These are phyloP conservation scores for Masticophis lateralis DNA, from an alignment of 2,797 vertebrate species.

Conservation along the genomic window DNA sequence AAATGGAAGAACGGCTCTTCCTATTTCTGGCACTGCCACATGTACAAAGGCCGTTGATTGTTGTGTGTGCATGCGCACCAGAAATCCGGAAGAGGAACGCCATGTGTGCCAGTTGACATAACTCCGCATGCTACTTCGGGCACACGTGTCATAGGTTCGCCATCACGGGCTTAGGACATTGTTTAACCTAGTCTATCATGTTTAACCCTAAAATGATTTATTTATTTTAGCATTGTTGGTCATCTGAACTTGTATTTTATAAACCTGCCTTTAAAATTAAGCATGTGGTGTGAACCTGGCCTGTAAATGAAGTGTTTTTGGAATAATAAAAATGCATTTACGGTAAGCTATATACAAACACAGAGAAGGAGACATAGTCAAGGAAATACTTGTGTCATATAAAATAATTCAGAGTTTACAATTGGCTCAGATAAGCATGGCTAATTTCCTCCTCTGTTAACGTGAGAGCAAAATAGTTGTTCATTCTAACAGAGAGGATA, in stretches of 20 bases:
- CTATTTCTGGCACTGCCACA: too few relatives aligned
- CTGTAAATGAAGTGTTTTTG: background rate
- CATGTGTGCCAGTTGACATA: too few relatives aligned
- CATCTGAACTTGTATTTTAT: background rate
- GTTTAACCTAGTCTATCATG: background rate
- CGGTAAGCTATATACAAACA: background rate
- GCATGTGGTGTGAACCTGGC: background rate
- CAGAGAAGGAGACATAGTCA: background rate
- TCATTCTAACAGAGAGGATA: constrained; percentile 1
- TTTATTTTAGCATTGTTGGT: background rate
- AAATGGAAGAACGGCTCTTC: too few relatives aligned
- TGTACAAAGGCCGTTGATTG: too few relatives aligned
- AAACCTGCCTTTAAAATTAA: background rate
- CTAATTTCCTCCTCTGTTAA: background rate
- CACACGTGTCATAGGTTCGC: too few relatives aligned
- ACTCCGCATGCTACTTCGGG: too few relatives aligned
- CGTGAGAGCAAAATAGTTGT: background rate
- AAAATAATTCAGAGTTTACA: background rate
- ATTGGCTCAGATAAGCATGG: background rate
- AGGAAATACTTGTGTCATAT: background rate
- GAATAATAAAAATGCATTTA: background rate
- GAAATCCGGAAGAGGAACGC: too few relatives aligned
- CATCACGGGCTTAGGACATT: background rate
- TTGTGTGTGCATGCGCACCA: too few relatives aligned
- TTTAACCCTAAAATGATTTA: background rate